Evolutionary conservation across 2,113 vertebrate species (phyloP), one percentile per base, ranked within the genome.

Genomic region (Eublepharis macularius): DNA sequence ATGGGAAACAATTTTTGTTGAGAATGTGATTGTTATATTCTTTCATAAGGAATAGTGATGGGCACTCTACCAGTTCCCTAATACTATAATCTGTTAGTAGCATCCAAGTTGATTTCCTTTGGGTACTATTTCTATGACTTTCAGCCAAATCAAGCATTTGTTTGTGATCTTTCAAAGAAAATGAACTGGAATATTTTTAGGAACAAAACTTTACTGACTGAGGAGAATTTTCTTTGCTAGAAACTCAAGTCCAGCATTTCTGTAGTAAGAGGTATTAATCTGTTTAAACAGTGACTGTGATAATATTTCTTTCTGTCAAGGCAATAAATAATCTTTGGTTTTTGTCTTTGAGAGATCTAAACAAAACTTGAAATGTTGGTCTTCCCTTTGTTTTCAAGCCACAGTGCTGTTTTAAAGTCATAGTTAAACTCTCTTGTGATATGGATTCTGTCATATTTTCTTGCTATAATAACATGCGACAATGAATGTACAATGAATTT

Each of bases 241-340:
- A 83, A 68, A 16, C 24, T 76, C 16, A 12, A 29, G 14, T 17
- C 43, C 13, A 36, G 34, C 57, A 54, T 68, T 69, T 47, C 65
- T 51, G 49, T 77, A 26, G 49, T 77, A 14, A 69, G 74, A 51
- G 49, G 5, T 34, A 41, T 39, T 51, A 76, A 76, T 54, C 24
- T 77, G 8, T 19, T 1, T 41, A 63, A 49, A 26, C 73, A 84
- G 68, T n/a, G 63, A 19, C 63, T 76, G 29, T 63, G 32, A 32
- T 51, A 49, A 51, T 84, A 3, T 83, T 76, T 76, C 49, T 68
- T 76, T 76, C 66, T 72, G 21, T 32, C 13, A 60, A 82, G 49
- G 45, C 21, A 49, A 68, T 69, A 65, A 34, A 13, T 66, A 90
- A 89, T 92, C 17, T 26, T 32, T 57, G 47, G 29, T 39, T 77